Evolutionary conservation across 2,888 invertebrate genomes (phyloP), one percentile per base, ranked within the genome.

Genomic region (Drosophila subsilvestris): DNA sequence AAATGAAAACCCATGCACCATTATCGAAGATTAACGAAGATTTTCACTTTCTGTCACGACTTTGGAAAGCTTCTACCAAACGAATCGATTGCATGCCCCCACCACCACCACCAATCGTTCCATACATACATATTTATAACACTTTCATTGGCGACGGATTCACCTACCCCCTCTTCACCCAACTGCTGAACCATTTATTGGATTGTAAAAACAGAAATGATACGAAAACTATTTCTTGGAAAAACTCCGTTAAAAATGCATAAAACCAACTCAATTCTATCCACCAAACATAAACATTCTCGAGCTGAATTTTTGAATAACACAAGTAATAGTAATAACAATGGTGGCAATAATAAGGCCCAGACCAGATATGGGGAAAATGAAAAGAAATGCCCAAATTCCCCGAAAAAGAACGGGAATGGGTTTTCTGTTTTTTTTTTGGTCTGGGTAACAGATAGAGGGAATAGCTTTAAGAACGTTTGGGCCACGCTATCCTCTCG

Each of bases 11-110:
- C 37, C 37, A 37, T 22, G 37, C 37, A 14, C 25, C 63, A 58
- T 48, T n/a, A 66, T 66, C 66, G 50, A 51, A 22, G 9, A 59
- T 54, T 70, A 60, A 67, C 57, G 29, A 71, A 45, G 66, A 65
- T 57, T 84, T 80, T 80, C 81, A 80, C 84, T 84, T 80, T 84
- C 81, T n/a, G 60, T 84, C 84, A 80, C 84, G 81, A 84, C 62
- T 80, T 80, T 63, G 60, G 75, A 83, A 83, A 79, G 78, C 80
- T 76, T 54, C 29, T 37, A 37, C 51, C 59, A 29, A 45, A 25
- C 32, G 14, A 17, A 65, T 50, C 42, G 14, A 32, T 14, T 32
- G 45, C 25, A n/a, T 20, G 14, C 22, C 12, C 9, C 25, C 61
- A 25, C 47, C n/a, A n/a, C n/a, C n/a, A n/a, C n/a, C n/a, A n/a